A percentile compares a stretch with the other conserved stretches of the same genome.
phyloP scores from a whole-genome alignment of 2,113 vertebrate species.

The Xenotilapia leptura region DNA sequence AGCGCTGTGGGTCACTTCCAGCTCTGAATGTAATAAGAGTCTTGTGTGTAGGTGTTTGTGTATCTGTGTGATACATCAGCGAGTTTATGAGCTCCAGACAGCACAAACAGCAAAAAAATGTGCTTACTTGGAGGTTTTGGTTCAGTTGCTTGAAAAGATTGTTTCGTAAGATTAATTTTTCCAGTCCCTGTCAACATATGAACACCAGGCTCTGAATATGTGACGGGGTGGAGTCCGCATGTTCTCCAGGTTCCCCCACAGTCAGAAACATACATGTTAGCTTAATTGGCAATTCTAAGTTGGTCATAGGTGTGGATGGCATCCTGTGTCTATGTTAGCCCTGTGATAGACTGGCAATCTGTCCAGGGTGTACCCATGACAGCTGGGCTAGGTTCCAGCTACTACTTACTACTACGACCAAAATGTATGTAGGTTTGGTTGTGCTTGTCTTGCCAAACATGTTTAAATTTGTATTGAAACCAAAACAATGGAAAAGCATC shows the following conservation, averaged over 20 bases:
- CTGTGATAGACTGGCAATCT: not conserved
- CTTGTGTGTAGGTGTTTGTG: not conserved
- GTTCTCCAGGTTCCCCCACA: not conserved
- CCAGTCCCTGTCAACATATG: not conserved
- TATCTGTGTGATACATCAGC: not conserved
- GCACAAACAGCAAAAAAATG: not conserved
- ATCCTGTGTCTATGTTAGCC: not conserved
- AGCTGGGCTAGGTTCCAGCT: not conserved
- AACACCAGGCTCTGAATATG: not conserved
- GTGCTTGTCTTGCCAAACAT: not conserved
- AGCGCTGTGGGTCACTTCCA: slow-evolving; percentile 4
- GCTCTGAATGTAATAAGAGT: not conserved
- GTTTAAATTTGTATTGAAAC: not conserved
- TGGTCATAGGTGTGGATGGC: not conserved
- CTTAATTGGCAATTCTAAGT: not conserved
- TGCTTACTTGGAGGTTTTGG: not conserved
- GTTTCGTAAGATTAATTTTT: not conserved
- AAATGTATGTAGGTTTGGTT: not conserved
- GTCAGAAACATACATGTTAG: not conserved
- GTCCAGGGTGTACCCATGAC: not conserved
- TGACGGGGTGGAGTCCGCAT: not conserved
- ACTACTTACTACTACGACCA: not conserved
- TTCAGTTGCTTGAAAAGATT: not conserved
- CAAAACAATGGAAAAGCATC: not conserved
- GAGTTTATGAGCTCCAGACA: not conserved